Conservation (phyloP, 2,113 vertebrate species). For the Tapirus terrestris region DNA sequence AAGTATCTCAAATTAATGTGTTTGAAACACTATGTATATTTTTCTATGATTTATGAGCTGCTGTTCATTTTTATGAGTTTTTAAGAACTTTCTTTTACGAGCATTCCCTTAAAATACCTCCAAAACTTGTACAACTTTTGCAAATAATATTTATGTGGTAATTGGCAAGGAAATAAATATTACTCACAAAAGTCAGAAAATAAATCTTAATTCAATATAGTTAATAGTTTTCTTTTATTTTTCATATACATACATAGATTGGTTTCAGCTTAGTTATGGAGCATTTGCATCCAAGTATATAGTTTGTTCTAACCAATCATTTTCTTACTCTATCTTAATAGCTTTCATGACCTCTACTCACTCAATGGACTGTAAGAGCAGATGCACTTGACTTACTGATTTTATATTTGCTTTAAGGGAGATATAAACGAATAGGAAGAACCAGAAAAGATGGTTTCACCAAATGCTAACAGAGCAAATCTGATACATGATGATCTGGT, state of each 20-base stretch:
- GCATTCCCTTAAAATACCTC: neutral
- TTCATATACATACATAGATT: neutral
- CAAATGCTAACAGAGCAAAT: neutral
- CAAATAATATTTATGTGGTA: neutral
- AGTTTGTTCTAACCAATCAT: neutral
- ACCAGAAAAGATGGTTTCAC: neutral
- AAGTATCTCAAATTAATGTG: neutral
- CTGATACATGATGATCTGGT: neutral
- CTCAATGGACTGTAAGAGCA: neutral
- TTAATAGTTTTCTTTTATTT: slow-evolving; percentile 27
- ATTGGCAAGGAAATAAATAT: slow-evolving; percentile 34
- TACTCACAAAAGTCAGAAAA: neutral
- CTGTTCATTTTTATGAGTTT: neutral
- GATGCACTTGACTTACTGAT: neutral
- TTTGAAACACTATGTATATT: neutral
- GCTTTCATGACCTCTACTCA: neutral
- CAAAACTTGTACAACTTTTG: neutral
- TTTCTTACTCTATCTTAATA: slow-evolving; percentile 11
- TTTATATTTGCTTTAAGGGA: neutral
- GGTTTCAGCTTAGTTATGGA: neutral
- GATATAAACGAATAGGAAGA: neutral
- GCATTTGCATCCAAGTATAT: neutral
- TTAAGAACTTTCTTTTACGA: neutral
- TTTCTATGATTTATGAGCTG: neutral
- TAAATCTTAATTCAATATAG: slow-evolving; percentile 23